phyloP scores from a whole-genome alignment of 35 echinoderm and acorn worm genomes.

The Anneissia japonica region DNA sequence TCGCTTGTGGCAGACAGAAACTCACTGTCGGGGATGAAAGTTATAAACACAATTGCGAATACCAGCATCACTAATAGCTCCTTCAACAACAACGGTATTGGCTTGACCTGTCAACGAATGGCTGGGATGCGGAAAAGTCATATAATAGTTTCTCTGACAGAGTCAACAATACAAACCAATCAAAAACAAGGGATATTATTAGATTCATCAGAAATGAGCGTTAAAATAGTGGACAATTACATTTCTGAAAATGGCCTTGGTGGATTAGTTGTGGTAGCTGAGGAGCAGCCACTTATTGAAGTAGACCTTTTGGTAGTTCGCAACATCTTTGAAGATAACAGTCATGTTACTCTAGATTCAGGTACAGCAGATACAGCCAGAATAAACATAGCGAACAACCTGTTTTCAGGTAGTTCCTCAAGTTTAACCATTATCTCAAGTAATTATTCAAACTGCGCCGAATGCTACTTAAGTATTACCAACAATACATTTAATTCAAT shows the following conservation, averaged over 20 bases:
- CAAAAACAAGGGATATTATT: not conserved
- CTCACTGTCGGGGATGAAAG: not conserved
- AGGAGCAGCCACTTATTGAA: not conserved
- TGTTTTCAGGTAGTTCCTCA: not conserved
- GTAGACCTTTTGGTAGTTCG: not conserved
- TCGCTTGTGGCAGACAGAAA: not conserved
- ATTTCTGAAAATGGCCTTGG: not conserved
- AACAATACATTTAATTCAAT: not conserved
- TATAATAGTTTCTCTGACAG: not conserved
- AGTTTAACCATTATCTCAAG: not conserved
- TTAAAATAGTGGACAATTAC: not conserved
- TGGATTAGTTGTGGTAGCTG: not conserved
- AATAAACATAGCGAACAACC: not conserved
- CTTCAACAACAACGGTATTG: not conserved
- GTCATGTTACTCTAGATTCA: not conserved
- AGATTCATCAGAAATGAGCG: not conserved
- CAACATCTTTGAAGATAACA: not conserved
- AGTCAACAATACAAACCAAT: not conserved
- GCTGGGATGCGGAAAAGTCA: not conserved
- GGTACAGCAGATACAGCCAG: not conserved
- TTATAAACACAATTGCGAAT: not conserved
- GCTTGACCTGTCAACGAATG: not conserved
- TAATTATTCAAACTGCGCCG: not conserved
- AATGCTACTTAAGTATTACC: not conserved
- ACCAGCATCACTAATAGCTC: not conserved